Base-by-base conservation (phyloP, 2,888 invertebrate species). In the Drosophila algonquin region DNA sequence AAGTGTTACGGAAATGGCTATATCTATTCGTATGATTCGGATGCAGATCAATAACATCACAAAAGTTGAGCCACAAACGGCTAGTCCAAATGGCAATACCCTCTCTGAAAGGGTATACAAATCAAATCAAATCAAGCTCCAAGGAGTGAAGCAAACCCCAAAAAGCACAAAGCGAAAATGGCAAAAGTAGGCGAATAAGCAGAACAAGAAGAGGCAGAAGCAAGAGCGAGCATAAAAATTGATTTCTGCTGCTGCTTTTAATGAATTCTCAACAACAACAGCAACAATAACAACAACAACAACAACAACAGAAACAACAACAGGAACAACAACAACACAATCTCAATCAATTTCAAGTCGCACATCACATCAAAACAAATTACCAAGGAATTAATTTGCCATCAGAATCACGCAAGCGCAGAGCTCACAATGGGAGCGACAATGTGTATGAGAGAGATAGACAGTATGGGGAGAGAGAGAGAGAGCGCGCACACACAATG, bases 301-400 rank as follows among this genome's bases (percentile, higher is more conserved):
- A 73, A 16, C 54, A 77, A 57, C 84, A 84, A 67, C 77, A 78
- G n/a, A 16, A 60, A 44, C 60, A 76, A 21, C 59, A 73, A 16
- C 54, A 73, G 16, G 65, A 77, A 57, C 84, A 84, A 67, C 77
- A 78, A 69, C 79, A 86, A 79, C 89, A 82, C 88, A 87, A 89
- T 89, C 89, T 87, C 89, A 87, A 87, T 89, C 89, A 87, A 87
- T 89, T 87, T 87, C 81, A 81, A 87, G 86, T 89, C 81, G 80
- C 80, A 87, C 87, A 84, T 82, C 82, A 85, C 87, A 90, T 90
- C 89, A 89, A 87, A 90, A 89, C 88, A 91, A 90, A 90, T 90
- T 90, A 90, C 90, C 79, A 89, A 84, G 81, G 82, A 90, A 91
- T 90, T 90, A 91, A 91, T 90, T 91, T 89, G 86, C 80, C 81